A percentile compares a stretch with the other conserved stretches of the same genome.
Evolutionary conservation across 35 echinoderm and acorn worm genomes (phyloP).

Genomic region (Anneissia japonica): DNA sequence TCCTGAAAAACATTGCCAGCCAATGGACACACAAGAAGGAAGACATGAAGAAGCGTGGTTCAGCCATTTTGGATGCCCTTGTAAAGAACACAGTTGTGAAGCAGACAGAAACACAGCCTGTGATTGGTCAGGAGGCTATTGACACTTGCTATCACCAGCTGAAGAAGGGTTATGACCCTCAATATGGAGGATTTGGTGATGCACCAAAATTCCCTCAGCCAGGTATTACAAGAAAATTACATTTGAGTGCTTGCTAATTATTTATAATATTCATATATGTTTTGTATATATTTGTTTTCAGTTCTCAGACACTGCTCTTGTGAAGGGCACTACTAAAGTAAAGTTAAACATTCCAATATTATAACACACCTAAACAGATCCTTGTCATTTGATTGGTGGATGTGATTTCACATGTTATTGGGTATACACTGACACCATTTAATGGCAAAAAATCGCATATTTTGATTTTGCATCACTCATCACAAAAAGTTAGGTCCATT

Average conservation of each 20-base stretch:
- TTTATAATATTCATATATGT: neutral
- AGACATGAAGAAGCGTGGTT: conserved; percentile 47
- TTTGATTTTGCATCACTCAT: too few species aligned
- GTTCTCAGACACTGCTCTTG: neutral
- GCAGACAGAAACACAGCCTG: neutral
- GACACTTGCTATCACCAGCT: conserved; percentile 67
- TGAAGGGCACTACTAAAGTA: neutral
- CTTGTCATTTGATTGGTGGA: too few species aligned
- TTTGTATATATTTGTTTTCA: neutral
- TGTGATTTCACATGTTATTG: neutral
- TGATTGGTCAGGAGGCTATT: conserved; percentile 39
- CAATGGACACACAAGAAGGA: conserved; percentile 59
- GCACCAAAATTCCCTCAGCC: conserved; percentile 98
- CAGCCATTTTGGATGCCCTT: conserved; percentile 65
- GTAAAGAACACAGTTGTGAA: conserved; percentile 37
- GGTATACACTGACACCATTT: too few species aligned
- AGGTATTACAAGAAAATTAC: too few species aligned
- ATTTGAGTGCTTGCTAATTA: neutral
- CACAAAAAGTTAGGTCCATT: too few species aligned
- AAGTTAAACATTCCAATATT: neutral
- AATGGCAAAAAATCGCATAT: too few species aligned
- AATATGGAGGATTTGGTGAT: conserved; percentile 86
- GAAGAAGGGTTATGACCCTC: conserved; percentile 48
- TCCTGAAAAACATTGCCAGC: conserved; percentile 56
- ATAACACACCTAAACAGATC: too few species aligned